These are phyloP conservation scores for Epsilonema sp. DNA, from an alignment of 2,888 invertebrate genomes.

Conservation along the genomic window DNA sequence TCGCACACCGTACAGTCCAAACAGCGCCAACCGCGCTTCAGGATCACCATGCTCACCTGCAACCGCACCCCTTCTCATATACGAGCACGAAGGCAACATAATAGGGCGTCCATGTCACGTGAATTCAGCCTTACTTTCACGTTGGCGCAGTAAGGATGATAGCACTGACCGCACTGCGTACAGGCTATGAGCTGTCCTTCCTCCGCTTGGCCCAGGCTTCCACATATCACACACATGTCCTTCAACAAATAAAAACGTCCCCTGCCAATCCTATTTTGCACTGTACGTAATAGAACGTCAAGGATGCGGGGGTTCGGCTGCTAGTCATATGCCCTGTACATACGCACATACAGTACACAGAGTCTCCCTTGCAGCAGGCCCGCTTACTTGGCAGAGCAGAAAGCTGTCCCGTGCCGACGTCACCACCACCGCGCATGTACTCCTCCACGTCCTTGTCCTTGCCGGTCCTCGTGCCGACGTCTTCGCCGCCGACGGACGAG, in stretches of 20 bases:
- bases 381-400: conserved; percentile 29
- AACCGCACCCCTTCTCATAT: conserved; percentile 6
- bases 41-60: conserved; percentile 67
- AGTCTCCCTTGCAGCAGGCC: too few relatives aligned
- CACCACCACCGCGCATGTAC: conserved; percentile 35
- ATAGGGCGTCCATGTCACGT: not conserved
- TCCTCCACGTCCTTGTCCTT: conserved; percentile 28
- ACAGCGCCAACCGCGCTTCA: conserved; percentile 90
- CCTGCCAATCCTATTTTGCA: too few relatives aligned
- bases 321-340: too few relatives aligned
- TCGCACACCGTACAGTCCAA: conserved; percentile 97
- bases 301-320: too few relatives aligned
- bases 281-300: too few relatives aligned
- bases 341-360: too few relatives aligned
- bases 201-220: conserved; percentile 76
- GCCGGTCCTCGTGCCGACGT: not conserved
- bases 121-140: conserved; percentile 47
- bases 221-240: conserved; percentile 95
- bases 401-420: conserved; percentile 31
- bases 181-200: conserved; percentile 87
- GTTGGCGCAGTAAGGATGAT: conserved; percentile 92
- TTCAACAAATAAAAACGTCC: too few relatives aligned
- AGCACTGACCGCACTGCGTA: conserved; percentile 95
- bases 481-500: not conserved
- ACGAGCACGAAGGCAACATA: not conserved